Percentiles rank a stretch among this genome's conserved stretches.
phyloP scores from a whole-genome alignment of 2,888 invertebrate genomes.

The Galerucella nymphaeae region DNA sequence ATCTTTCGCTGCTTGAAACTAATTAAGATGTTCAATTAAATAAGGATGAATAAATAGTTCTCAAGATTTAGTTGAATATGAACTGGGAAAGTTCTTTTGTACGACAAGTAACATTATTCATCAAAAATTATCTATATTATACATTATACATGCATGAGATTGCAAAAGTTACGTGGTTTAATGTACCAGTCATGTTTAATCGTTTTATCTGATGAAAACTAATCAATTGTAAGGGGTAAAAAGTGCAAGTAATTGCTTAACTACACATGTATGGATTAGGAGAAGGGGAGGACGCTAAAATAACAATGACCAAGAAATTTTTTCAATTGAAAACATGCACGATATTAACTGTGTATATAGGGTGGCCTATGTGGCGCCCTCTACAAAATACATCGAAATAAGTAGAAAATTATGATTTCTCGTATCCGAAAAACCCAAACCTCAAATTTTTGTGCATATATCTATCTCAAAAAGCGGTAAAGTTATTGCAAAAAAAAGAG shows the following conservation, averaged over 20 bases:
- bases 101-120: slow-evolving; percentile 47
- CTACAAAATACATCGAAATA: too few species aligned
- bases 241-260: slow-evolving; percentile 60
- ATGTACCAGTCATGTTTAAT: slow-evolving; percentile 54
- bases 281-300: slow-evolving; percentile 10
- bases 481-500: too few species aligned
- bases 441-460: too few species aligned
- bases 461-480: too few species aligned
- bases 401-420: too few species aligned
- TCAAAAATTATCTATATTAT: slow-evolving; percentile 35
- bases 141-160: slow-evolving; percentile 47
- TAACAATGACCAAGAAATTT: not conserved
- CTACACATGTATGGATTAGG: slow-evolving; percentile 49
- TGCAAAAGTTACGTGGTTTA: slow-evolving; percentile 48
- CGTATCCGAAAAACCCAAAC: too few species aligned
- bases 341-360: not conserved
- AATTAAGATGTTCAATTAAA: slow-evolving; percentile 27
- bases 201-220: slow-evolving; percentile 53
- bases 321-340: not conserved
- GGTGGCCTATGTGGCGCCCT: too few species aligned
- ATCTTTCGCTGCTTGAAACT: not conserved
- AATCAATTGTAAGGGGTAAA: slow-evolving; percentile 55
- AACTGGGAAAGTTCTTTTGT: too few species aligned
- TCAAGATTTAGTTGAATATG: not conserved
- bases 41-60: not conserved